These are phyloP conservation scores for Eupithecia dodoneata DNA, from an alignment of 2,888 invertebrate genomes.

Conservation along the genomic window DNA sequence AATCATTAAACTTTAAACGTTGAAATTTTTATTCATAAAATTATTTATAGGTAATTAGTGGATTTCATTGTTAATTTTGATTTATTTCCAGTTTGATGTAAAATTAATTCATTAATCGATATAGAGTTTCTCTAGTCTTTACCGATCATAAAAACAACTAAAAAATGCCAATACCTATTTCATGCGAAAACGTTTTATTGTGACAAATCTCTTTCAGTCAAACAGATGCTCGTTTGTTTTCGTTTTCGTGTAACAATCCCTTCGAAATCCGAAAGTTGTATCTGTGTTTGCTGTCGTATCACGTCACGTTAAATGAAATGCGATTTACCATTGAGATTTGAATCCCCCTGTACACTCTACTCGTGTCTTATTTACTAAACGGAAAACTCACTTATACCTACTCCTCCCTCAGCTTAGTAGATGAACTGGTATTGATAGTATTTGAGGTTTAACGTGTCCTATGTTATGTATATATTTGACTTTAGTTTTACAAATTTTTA, in stretches of 20 bases:
- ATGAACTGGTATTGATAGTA: neutral
- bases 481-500: no score
- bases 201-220: conserved; percentile 2
- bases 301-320: conserved; percentile 17
- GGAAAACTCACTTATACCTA: neutral
- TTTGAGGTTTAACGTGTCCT: neutral
- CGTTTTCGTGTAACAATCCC: conserved; percentile 1
- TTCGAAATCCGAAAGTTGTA: conserved; percentile 10
- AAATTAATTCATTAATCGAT: neutral
- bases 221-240: conserved; percentile 12
- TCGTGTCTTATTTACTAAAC: conserved; percentile 14
- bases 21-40: neutral
- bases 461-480: neutral
- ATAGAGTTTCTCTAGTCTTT: neutral
- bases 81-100: neutral
- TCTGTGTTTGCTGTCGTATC: conserved; percentile 23
- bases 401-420: neutral
- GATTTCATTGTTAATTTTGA: neutral
- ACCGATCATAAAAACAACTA: neutral
- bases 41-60: neutral
- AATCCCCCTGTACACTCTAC: conserved; percentile 17
- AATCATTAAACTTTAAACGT: neutral
- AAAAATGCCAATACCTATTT: neutral
- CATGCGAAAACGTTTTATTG: neutral
- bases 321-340: conserved; percentile 22